Percentiles rank a stretch among this genome's conserved stretches.
Evolutionary conservation across 2,797 vertebrate genomes (phyloP).

Genomic region (Poecilia wingei): DNA sequence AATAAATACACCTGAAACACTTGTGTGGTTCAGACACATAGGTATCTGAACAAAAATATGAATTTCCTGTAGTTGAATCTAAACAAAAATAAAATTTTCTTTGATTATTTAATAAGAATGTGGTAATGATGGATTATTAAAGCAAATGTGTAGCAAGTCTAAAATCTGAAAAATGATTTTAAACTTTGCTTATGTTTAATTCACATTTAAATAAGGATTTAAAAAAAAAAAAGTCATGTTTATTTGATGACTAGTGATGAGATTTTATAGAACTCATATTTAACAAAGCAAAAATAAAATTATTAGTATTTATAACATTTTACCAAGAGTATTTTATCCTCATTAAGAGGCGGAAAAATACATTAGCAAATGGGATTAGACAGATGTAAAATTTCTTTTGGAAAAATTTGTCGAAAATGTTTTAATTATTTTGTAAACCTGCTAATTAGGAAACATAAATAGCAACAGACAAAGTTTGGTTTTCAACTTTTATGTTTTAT

Average conservation of each 20-base stretch:
- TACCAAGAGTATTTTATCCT: not conserved
- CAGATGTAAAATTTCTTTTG: not conserved
- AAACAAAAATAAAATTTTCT: not conserved
- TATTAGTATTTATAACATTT: not conserved
- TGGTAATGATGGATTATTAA: not conserved
- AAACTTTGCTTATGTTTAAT: not conserved
- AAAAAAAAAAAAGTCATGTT: too few relatives aligned
- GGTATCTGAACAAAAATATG: not conserved
- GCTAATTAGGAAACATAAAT: not conserved
- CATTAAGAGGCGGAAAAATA: not conserved
- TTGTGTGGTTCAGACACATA: not conserved
- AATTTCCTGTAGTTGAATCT: too few relatives aligned
- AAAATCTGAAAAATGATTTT: not conserved
- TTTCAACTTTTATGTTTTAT: not conserved
- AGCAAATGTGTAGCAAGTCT: not conserved
- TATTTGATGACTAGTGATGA: not conserved
- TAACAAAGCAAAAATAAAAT: not conserved
- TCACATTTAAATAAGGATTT: not conserved
- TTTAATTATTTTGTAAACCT: not conserved
- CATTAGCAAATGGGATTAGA: not conserved
- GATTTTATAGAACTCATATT: not conserved
- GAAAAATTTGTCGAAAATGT: not conserved
- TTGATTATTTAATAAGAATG: not conserved
- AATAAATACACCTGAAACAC: not conserved
- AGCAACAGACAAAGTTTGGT: not conserved